phyloP scores from a whole-genome alignment of 37 sponge, comb jelly and placozoan genomes.

The Tethya wilhelma region DNA sequence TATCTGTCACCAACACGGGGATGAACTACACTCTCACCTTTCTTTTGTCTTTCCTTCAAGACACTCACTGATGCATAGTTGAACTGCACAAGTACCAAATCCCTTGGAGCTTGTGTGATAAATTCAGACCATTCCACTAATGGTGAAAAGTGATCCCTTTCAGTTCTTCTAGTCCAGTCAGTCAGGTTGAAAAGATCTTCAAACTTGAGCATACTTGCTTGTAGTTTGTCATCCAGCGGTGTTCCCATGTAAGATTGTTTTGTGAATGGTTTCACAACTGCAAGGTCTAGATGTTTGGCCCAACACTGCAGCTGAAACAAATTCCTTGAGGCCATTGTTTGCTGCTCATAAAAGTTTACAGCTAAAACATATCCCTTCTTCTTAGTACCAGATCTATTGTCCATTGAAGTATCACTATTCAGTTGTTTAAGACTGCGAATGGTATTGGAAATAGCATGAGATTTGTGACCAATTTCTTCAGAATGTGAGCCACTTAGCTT shows the following conservation, averaged over 20 bases:
- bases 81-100: constrained; percentile 28
- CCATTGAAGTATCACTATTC: too few species aligned
- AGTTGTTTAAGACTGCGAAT: too few species aligned
- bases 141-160: constrained; percentile 5
- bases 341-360: constrained; percentile 46
- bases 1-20: not conserved
- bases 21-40: constrained; percentile 6
- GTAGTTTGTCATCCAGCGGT: not conserved
- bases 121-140: constrained; percentile 24
- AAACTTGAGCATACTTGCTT: constrained; percentile 1
- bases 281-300: constrained; percentile 16
- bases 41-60: constrained; percentile 12
- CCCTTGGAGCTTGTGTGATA: constrained; percentile 19
- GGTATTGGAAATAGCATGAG: too few species aligned
- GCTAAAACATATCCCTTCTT: constrained; percentile 22
- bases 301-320: constrained; percentile 60
- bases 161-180: constrained; percentile 14
- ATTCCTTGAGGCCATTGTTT: constrained; percentile 32
- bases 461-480: too few species aligned
- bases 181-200: constrained; percentile 38
- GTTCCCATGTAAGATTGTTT: constrained; percentile 27
- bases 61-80: constrained; percentile 17
- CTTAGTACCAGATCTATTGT: too few species aligned
- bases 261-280: constrained; percentile 36
- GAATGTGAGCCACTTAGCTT: too few species aligned